phyloP scores from a whole-genome alignment of 1,140 invertebrate species.

The Lasioglossum albipes region DNA sequence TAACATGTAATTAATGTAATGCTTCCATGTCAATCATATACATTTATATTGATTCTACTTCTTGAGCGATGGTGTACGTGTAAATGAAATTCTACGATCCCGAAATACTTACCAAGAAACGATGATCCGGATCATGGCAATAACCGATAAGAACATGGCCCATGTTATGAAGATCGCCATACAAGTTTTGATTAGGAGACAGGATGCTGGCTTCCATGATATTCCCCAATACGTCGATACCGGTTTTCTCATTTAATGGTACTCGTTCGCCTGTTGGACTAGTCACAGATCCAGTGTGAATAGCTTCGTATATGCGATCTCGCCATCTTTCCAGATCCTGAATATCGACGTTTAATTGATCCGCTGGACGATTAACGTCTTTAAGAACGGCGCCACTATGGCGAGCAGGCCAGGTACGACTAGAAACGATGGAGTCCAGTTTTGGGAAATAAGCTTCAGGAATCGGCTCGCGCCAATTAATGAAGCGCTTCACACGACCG shows the following conservation, averaged over 20 bases:
- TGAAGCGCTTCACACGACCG: slow-evolving; percentile 81
- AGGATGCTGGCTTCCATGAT: slow-evolving; percentile 87
- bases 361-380: slow-evolving; percentile 85
- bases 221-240: slow-evolving; percentile 90
- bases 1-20: too few species aligned
- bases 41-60: too few species aligned
- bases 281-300: slow-evolving; percentile 84
- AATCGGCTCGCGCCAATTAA: slow-evolving; percentile 84
- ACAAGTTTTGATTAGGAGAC: slow-evolving; percentile 85
- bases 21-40: too few species aligned
- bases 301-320: slow-evolving; percentile 87
- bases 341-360: slow-evolving; percentile 85
- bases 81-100: too few species aligned
- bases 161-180: slow-evolving; percentile 89
- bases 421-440: slow-evolving; percentile 84
- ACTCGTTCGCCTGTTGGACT: slow-evolving; percentile 80
- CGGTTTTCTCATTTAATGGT: slow-evolving; percentile 83
- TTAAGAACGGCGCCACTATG: slow-evolving; percentile 82
- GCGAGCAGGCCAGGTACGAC: slow-evolving; percentile 83
- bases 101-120: slow-evolving; percentile 81
- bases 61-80: too few species aligned
- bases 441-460: slow-evolving; percentile 87
- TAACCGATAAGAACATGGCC: slow-evolving; percentile 85
- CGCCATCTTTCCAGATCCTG: slow-evolving; percentile 87
- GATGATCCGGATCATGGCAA: slow-evolving; percentile 87